phyloP scores from a whole-genome alignment of 2,797 vertebrate genomes.

The Rhinella marina region DNA sequence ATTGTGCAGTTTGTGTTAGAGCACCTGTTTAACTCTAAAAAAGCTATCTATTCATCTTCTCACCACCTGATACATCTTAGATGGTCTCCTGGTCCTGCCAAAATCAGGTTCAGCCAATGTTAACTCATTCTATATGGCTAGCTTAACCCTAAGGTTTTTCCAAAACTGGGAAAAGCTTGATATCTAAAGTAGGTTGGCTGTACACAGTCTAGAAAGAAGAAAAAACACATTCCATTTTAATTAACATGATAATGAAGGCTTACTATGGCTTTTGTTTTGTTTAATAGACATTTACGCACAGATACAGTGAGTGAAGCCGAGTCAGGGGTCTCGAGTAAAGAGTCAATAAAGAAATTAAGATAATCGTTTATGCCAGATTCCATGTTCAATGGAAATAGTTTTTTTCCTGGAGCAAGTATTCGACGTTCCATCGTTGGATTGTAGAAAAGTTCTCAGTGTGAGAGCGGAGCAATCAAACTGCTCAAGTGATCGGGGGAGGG shows the following conservation, averaged over 20 bases:
- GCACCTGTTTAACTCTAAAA: too few species aligned
- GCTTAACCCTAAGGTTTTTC: background rate
- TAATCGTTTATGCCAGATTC: slow-evolving; percentile 46
- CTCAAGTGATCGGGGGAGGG: slow-evolving; percentile 12
- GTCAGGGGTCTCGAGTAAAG: slow-evolving; percentile 51
- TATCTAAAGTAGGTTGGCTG: background rate
- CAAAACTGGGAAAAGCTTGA: background rate
- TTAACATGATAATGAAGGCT: slow-evolving; percentile 53
- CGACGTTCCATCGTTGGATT: slow-evolving; percentile 20
- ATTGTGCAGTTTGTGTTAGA: too few species aligned
- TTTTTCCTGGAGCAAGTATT: slow-evolving; percentile 50
- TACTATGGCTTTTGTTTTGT: slow-evolving; percentile 47
- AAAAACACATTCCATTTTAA: slow-evolving; percentile 36
- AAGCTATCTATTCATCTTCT: too few species aligned
- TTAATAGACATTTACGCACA: slow-evolving; percentile 44
- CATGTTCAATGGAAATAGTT: slow-evolving; percentile 25
- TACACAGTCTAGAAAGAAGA: background rate
- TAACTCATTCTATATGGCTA: background rate
- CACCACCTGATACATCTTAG: too few species aligned
- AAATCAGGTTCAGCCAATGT: too few species aligned
- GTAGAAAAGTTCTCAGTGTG: slow-evolving; percentile 53
- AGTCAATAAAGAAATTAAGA: slow-evolving; percentile 52
- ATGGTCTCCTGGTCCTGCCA: too few species aligned
- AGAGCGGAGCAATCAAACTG: slow-evolving; percentile 41
- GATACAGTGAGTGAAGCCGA: slow-evolving; percentile 53